Evolutionary conservation across 2,113 vertebrate genomes (phyloP), one percentile per base, ranked within the genome.

Genomic region (Cariama cristata): DNA sequence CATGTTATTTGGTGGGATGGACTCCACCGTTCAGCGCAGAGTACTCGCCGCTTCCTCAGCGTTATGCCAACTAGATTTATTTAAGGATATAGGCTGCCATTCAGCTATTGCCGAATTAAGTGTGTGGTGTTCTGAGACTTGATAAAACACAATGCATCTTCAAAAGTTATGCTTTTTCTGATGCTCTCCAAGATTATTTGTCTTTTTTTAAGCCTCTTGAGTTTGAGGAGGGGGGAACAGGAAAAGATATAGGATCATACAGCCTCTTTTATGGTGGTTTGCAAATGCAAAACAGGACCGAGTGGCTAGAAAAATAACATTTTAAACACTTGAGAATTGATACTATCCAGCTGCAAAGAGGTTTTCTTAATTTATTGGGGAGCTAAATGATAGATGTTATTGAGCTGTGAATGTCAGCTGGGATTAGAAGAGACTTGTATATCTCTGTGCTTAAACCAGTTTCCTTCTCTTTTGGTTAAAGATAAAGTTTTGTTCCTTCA

Each of bases 1-100:
- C 0, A 0, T 67, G 59, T 21, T 76, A 4, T 0, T 30, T 44
- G 49, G 17, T 55, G 60, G 69, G 83, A 59, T 47, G 42, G 21
- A 33, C 55, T 64, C 24, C 21, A 8, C 55, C 3, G 3, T 26
- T 38, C 40, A 64, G 50, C 12, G 1, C 79, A 3, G 27, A 8
- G 47, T 17, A 12, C 64, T 83, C 2, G 1, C 64, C 14, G 28
- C 55, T 74, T 35, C 32, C 85, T 77, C 74, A 30, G 30, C 1
- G 0, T 60, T 44, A 7, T 7, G 27, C 47, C 66, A 58, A 0
- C 35, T 14, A 16, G 47, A 55, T 33, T 73, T 73, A 30, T 35
- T 49, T 44, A 28, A 76, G 56, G 76, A 20, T 26, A 14, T 17
- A 26, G 14, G 44, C 58, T 85, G 66, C 62, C 27, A 8, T 42